Evolutionary conservation across 2,113 vertebrate species (phyloP).

Genomic region (Semicossyphus pulcher): DNA sequence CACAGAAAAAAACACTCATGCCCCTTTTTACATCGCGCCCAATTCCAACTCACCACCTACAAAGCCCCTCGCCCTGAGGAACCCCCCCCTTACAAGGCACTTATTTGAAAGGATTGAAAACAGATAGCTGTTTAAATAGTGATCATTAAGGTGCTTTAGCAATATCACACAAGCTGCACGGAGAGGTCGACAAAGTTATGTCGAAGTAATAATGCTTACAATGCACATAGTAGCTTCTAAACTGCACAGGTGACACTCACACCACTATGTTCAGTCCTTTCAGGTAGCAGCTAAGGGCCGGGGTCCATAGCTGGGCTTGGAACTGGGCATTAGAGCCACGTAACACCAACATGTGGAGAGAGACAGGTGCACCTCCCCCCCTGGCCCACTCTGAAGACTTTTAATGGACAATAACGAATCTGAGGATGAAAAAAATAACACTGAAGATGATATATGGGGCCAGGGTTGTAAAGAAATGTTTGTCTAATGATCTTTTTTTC

Average conservation of each 20-base stretch:
- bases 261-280: slow-evolving; percentile 58
- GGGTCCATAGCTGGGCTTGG: slow-evolving; percentile 61
- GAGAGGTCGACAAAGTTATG: slow-evolving; percentile 21
- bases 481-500: slow-evolving; percentile 74
- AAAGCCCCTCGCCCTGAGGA: slow-evolving; percentile 52
- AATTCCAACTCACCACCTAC: slow-evolving; percentile 57
- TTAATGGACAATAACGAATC: slow-evolving; percentile 85
- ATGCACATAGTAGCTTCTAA: slow-evolving; percentile 63
- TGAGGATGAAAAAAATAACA: slow-evolving; percentile 72
- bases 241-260: slow-evolving; percentile 44
- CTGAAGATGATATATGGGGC: slow-evolving; percentile 76
- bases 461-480: slow-evolving; percentile 83
- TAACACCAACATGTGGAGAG: slow-evolving; percentile 51
- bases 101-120: slow-evolving; percentile 50
- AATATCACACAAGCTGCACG: slow-evolving; percentile 38
- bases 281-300: slow-evolving; percentile 58
- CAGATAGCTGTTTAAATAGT: slow-evolving; percentile 36
- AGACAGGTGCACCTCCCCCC: slow-evolving; percentile 85
- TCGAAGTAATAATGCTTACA: slow-evolving; percentile 44
- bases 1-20: slow-evolving; percentile 78
- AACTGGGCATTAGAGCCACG: slow-evolving; percentile 65
- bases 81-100: slow-evolving; percentile 16
- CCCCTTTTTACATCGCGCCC: slow-evolving; percentile 46
- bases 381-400: slow-evolving; percentile 84
- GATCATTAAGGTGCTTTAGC: slow-evolving; percentile 65